phyloP scores from a whole-genome alignment of 2,797 vertebrate genomes.

The Antrozous pallidus region DNA sequence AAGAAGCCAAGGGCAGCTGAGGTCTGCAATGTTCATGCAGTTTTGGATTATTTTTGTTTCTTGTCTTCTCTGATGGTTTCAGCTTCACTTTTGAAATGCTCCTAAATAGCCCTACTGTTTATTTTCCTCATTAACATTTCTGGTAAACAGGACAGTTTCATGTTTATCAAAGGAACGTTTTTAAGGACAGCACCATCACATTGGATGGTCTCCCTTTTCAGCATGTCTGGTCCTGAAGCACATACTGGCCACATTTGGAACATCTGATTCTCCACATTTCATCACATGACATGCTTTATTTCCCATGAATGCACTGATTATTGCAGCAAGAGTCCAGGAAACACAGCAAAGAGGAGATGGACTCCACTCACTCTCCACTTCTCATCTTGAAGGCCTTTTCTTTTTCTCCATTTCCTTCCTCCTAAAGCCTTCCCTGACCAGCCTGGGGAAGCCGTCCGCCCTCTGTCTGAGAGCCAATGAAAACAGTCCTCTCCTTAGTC shows the following conservation, averaged over 20 bases:
- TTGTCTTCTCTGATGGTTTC: conserved; percentile 49
- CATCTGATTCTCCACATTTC: conserved; percentile 17
- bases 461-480: background rate
- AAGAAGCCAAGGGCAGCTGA: conserved; percentile 9
- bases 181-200: conserved; percentile 37
- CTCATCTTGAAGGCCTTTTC: background rate
- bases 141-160: conserved; percentile 57
- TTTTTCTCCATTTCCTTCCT: background rate
- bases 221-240: background rate
- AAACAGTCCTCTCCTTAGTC: background rate
- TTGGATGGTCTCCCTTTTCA: conserved; percentile 42
- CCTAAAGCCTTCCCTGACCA: background rate
- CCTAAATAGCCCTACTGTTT: conserved; percentile 50
- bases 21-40: background rate
- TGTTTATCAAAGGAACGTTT: conserved; percentile 58
- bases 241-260: background rate
- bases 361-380: background rate
- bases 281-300: background rate
- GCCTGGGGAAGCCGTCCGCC: background rate
- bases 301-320: conserved; percentile 7
- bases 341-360: background rate
- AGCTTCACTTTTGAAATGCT: conserved; percentile 33
- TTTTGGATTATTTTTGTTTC: background rate
- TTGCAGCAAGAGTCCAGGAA: conserved; percentile 1
- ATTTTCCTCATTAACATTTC: conserved; percentile 55